A percentile compares a stretch with the other conserved stretches of the same genome.
phyloP scores from a whole-genome alignment of 2,113 vertebrate genomes.

The Ammodytes dubius region DNA sequence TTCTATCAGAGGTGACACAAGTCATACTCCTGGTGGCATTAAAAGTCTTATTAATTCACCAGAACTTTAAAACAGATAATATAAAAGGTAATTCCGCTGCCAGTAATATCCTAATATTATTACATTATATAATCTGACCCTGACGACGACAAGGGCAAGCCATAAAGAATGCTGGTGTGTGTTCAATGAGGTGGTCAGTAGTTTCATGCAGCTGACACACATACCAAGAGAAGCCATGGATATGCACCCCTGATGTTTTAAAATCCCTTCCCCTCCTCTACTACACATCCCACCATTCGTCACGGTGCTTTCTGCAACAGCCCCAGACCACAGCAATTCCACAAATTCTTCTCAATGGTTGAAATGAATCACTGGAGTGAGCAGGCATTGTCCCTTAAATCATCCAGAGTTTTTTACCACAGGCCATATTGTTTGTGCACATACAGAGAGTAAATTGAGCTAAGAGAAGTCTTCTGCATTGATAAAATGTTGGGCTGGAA shows the following conservation, averaged over 20 bases:
- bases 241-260: constrained; percentile 51
- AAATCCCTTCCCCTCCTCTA: constrained; percentile 32
- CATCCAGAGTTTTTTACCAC: constrained; percentile 21
- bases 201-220: constrained; percentile 25
- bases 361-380: constrained; percentile 49
- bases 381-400: constrained; percentile 6
- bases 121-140: not conserved
- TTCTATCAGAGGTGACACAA: constrained; percentile 31
- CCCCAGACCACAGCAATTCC: constrained; percentile 34
- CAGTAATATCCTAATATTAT: not conserved
- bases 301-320: constrained; percentile 45
- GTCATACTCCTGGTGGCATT: constrained; percentile 24
- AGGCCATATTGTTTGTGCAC: constrained; percentile 22
- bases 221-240: constrained; percentile 44
- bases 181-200: constrained; percentile 18
- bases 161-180: not conserved
- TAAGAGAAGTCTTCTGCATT: constrained; percentile 12
- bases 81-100: constrained; percentile 11
- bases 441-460: constrained; percentile 42
- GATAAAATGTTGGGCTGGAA: constrained; percentile 1
- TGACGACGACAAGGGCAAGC: not conserved
- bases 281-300: constrained; percentile 36
- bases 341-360: constrained; percentile 52
- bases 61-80: constrained; percentile 27
- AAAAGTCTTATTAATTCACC: constrained; percentile 26